Percentiles rank a stretch among this genome's conserved stretches.
These are phyloP conservation scores for Volucella inanis DNA, from an alignment of 2,888 invertebrate species.

Conservation along the genomic window DNA sequence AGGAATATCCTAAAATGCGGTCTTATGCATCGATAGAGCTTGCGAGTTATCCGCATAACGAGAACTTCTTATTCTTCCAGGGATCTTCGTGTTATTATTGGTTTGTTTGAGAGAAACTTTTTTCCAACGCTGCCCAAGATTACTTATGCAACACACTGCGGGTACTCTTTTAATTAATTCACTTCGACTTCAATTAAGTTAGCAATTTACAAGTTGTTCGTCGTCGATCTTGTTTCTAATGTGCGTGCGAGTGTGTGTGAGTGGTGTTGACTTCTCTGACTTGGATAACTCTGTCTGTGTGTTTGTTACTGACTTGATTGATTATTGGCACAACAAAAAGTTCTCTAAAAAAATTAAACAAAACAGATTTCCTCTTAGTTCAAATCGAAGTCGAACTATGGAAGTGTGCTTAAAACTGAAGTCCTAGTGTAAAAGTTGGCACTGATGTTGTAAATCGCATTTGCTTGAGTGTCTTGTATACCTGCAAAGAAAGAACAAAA, in stretches of 20 bases:
- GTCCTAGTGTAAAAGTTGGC: conserved; percentile 62
- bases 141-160: conserved; percentile 28
- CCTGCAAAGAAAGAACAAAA: conserved; percentile 39
- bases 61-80: neutral
- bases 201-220: conserved; percentile 45
- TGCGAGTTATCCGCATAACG: conserved; percentile 67
- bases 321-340: conserved; percentile 49
- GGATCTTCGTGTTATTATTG: conserved; percentile 14
- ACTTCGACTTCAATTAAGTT: conserved; percentile 45
- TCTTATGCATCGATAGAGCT: conserved; percentile 43
- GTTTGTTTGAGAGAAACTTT: conserved; percentile 5
- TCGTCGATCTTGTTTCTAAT: conserved; percentile 8
- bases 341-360: neutral
- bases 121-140: conserved; percentile 3
- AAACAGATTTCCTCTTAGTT: neutral
- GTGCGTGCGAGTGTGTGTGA: neutral
- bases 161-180: conserved; percentile 39
- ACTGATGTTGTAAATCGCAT: conserved; percentile 50
- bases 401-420: conserved; percentile 41
- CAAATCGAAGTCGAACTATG: conserved; percentile 21
- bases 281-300: neutral
- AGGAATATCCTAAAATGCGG: conserved; percentile 44
- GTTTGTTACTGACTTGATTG: conserved; percentile 22
- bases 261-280: conserved; percentile 8
- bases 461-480: conserved; percentile 15